Conservation (phyloP, 2,797 vertebrate genomes). For the Ambastaia sidthimunki region DNA sequence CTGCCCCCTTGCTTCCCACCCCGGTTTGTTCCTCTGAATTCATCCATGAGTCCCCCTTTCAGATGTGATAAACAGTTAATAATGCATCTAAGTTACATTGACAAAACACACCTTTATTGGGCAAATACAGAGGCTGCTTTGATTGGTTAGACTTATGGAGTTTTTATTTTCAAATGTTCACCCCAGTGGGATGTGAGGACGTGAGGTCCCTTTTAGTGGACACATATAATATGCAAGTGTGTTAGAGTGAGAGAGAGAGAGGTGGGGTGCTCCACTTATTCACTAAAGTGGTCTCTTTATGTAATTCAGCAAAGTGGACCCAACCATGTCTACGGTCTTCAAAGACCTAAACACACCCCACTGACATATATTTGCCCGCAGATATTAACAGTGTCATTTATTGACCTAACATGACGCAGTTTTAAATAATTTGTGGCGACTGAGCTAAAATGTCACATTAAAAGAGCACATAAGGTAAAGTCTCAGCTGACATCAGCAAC, state of each 20-base stretch:
- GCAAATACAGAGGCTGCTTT: conserved; percentile 69
- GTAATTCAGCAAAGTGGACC: conserved; percentile 25
- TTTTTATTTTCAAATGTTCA: conserved; percentile 47
- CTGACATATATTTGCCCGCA: conserved; percentile 38
- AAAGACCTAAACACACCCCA: conserved; percentile 13
- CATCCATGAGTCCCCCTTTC: conserved; percentile 57
- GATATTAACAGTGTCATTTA: conserved; percentile 46
- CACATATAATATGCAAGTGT: conserved; percentile 36
- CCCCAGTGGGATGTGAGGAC: conserved; percentile 39
- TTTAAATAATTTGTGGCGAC: conserved; percentile 32
- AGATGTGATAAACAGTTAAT: conserved; percentile 64
- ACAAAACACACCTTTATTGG: conserved; percentile 69
- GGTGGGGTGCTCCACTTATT: conserved; percentile 43
- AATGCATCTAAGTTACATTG: conserved; percentile 50
- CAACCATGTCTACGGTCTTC: conserved; percentile 19
- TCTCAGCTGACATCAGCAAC: background rate
- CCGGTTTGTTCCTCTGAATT: conserved; percentile 54
- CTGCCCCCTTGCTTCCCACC: conserved; percentile 52
- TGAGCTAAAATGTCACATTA: conserved; percentile 21
- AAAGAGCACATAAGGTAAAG: conserved; percentile 44
- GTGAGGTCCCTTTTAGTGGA: conserved; percentile 53
- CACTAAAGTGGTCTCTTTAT: conserved; percentile 50
- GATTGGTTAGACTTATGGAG: conserved; percentile 57
- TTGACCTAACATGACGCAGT: conserved; percentile 10
- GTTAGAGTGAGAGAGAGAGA: conserved; percentile 15